These are phyloP conservation scores for Melanotaenia nigrans DNA, from an alignment of 2,797 vertebrate species.

Conservation along the genomic window DNA sequence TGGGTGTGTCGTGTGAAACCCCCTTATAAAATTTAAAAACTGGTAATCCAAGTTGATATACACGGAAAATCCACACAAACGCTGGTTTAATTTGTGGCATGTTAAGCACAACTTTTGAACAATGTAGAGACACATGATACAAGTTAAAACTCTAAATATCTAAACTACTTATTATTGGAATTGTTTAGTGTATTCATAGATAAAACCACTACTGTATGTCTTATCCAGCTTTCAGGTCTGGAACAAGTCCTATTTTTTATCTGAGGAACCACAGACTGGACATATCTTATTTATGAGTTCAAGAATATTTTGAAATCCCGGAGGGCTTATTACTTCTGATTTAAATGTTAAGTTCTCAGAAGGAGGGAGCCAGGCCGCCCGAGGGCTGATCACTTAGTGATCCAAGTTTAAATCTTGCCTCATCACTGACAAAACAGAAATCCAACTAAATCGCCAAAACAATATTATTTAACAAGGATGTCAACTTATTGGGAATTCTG, in stretches of 20 bases:
- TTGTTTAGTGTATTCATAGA: neutral
- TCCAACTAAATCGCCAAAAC: neutral
- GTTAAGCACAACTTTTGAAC: neutral
- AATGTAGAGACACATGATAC: neutral
- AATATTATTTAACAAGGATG: neutral
- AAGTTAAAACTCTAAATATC: neutral
- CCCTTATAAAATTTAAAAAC: neutral
- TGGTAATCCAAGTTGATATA: neutral
- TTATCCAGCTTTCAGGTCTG: conserved; percentile 1
- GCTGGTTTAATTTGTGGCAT: neutral
- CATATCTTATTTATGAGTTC: neutral
- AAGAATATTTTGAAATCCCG: neutral
- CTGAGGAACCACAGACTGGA: neutral
- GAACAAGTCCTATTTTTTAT: neutral
- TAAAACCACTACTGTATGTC: neutral
- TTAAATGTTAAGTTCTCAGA: neutral
- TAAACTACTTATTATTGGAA: neutral
- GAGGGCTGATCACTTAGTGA: neutral
- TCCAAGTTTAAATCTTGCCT: neutral
- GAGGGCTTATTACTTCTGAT: neutral
- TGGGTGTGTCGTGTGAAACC: neutral
- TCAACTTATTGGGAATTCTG: neutral
- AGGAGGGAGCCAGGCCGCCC: neutral
- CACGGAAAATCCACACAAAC: neutral
- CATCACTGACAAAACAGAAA: neutral